Evolutionary conservation across 2,113 vertebrate genomes (phyloP).

Genomic region (Spilogale gracilis): DNA sequence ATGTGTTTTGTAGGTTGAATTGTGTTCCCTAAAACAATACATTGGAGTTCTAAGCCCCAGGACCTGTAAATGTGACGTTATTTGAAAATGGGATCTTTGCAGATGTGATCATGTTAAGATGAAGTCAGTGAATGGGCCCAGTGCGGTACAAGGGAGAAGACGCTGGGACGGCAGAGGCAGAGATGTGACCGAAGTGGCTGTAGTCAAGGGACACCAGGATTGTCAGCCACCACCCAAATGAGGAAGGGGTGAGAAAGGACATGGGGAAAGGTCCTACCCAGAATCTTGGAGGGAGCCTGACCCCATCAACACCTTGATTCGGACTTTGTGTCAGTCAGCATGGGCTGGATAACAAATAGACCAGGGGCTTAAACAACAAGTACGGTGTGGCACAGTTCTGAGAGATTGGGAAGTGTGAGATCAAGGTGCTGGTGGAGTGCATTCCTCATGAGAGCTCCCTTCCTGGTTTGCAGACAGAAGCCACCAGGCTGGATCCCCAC

Average conservation of each 20-base stretch:
- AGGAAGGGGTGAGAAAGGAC: not conserved
- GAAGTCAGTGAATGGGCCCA: not conserved
- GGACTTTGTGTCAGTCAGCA: not conserved
- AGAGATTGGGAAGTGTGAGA: not conserved
- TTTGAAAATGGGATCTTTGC: conserved; percentile 18
- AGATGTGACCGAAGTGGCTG: not conserved
- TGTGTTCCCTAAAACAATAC: not conserved
- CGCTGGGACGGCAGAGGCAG: not conserved
- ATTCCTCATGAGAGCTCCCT: not conserved
- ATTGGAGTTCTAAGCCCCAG: not conserved
- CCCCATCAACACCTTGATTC: not conserved
- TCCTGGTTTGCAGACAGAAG: not conserved
- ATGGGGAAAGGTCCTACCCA: not conserved
- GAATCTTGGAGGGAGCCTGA: not conserved
- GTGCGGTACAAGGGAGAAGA: not conserved
- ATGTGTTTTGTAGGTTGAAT: not conserved
- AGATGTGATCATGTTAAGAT: not conserved
- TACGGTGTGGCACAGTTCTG: not conserved
- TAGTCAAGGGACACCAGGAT: not conserved
- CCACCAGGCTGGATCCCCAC: not conserved
- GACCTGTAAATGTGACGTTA: not conserved
- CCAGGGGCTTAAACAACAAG: not conserved
- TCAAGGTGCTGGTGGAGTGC: not conserved
- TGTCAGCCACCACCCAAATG: too few species aligned
- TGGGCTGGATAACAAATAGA: not conserved